Base-by-base conservation (phyloP, 2,888 invertebrate genomes). In the Dolomedes plantarius region DNA sequence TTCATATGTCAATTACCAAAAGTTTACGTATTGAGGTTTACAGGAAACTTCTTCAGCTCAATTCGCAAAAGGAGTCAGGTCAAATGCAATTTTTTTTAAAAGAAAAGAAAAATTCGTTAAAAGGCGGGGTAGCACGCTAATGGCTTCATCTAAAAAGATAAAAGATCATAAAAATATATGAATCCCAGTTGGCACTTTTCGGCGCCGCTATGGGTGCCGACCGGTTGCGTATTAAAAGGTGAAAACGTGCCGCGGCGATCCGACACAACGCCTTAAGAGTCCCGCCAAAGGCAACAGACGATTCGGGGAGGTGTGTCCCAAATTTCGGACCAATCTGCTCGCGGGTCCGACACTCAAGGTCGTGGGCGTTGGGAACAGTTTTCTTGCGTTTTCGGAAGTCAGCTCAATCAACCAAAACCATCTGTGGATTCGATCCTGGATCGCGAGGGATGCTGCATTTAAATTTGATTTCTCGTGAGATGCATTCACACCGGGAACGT, bases 271-370 rank as follows among this genome's bases (percentile, higher is more conserved):
- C 56, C 56, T n/a, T 56, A 67, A 32, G 9, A 31, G 19, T n/a
- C 67, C 36, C 67, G 32, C 67, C 31, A 67, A n/a, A 28, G 23
- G 32, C 6, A 6, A 65, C n/a, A 0, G n/a, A 11, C 23, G n/a
- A 23, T 23, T 27, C 27, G 62, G 29, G 78, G 85, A 86, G 85
- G 85, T 86, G 85, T 86, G 85, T 86, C 85, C 85, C 78, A 78
- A 28, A 79, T n/a, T 86, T 62, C 74, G 69, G 85, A 50, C 85
- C 85, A 86, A 86, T 86, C 78, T 86, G 74, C 56, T 68, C 62
- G 31, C 79, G 29, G 72, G 27, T 27, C 50, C 31, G 29, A 36
- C 68, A 46, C 46, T 68, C 78, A 86, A 86, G 85, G 85, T 86
- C 79, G 85, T 86, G 73, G 85, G 85, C 85, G 85, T 78, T 69